Percentiles rank a stretch among this genome's conserved stretches.
phyloP scores from a whole-genome alignment of 2,888 invertebrate genomes.

The Hydraecia micacea region DNA sequence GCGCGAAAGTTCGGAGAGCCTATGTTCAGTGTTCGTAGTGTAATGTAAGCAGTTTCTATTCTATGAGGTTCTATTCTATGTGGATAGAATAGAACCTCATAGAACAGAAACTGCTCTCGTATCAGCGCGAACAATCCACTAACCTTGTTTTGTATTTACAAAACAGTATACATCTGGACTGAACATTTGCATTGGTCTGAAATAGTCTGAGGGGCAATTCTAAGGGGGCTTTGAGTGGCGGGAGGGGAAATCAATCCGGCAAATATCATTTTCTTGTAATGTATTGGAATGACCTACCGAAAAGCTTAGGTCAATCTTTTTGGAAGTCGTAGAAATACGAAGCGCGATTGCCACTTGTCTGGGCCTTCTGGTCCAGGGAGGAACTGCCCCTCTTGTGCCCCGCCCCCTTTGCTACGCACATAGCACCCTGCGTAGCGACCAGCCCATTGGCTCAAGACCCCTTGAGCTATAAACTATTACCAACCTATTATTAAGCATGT shows the following conservation, averaged over 20 bases:
- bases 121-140: background rate
- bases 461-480: background rate
- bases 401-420: no score
- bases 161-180: background rate
- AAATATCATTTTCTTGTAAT: background rate
- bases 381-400: no score
- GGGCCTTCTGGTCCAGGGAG: no score
- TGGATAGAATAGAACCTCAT: background rate
- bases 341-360: no score
- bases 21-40: background rate
- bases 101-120: background rate
- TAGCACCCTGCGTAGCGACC: background rate
- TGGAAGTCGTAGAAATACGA: no score
- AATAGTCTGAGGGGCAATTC: background rate
- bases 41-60: no score
- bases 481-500: conserved; percentile 88
- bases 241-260: background rate
- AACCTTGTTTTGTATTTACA: background rate
- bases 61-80: no score
- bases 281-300: background rate
- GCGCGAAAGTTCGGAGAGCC: background rate
- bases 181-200: background rate
- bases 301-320: no score
- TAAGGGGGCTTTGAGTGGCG: background rate
- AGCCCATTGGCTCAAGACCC: background rate